Conservation (phyloP, 2,888 invertebrate genomes). For the Cephonodes hylas region DNA sequence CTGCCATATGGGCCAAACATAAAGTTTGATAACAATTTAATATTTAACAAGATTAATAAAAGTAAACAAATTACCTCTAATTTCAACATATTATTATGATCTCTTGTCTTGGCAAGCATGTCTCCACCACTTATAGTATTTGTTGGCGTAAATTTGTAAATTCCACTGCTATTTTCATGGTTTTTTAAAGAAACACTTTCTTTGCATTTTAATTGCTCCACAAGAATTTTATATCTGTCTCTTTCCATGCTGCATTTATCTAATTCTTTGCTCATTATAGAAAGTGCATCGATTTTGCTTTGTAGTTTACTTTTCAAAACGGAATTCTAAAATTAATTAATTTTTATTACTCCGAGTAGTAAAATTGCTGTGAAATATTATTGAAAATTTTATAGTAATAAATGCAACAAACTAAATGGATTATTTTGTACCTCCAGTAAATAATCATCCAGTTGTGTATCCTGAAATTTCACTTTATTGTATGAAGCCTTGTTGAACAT, state of each 20-base stretch:
- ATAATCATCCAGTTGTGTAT: constrained; percentile 71
- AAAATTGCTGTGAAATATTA: background rate
- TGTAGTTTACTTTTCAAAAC: constrained; percentile 87
- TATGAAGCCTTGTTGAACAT: constrained; percentile 53
- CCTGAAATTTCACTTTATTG: constrained; percentile 71
- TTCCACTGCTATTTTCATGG: constrained; percentile 42
- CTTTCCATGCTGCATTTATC: constrained; percentile 89
- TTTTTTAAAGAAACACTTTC: constrained; percentile 40
- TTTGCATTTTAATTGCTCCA: constrained; percentile 86
- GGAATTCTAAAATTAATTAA: constrained; percentile 71
- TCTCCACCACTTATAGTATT: constrained; percentile 79
- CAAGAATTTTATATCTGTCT: constrained; percentile 90
- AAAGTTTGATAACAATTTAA: constrained; percentile 1
- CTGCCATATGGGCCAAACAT: no score
- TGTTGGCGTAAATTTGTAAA: constrained; percentile 57
- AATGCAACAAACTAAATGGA: background rate
- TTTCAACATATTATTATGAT: constrained; percentile 80
- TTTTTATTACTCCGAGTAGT: background rate
- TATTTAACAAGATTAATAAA: background rate
- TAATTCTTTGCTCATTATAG: constrained; percentile 88
- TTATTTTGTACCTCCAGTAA: constrained; percentile 60
- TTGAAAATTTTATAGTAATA: background rate
- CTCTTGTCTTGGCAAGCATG: constrained; percentile 80
- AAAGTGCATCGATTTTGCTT: constrained; percentile 90
- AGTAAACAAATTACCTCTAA: constrained; percentile 56